These are phyloP conservation scores for Magallana nippona DNA, from an alignment of 2,888 invertebrate genomes.

Conservation along the genomic window DNA sequence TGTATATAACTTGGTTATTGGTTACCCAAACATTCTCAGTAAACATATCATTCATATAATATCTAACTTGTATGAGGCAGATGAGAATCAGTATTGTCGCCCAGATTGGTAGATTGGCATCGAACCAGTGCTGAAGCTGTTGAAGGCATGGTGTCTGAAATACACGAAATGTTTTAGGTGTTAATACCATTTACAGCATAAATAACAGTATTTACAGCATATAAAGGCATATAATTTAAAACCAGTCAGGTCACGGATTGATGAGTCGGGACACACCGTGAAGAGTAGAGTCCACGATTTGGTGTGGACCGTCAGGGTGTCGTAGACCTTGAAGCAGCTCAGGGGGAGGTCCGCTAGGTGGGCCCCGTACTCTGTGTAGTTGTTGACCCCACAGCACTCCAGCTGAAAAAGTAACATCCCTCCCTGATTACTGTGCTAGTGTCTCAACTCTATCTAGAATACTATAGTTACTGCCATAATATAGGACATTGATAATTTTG, in stretches of 20 bases:
- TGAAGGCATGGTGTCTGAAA: conserved; percentile 47
- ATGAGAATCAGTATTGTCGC: conserved; percentile 41
- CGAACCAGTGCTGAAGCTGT: conserved; percentile 47
- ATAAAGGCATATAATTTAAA: background rate
- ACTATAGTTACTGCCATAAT: background rate
- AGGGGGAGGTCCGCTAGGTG: conserved; percentile 35
- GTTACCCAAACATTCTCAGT: too few species aligned
- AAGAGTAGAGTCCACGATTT: conserved; percentile 42
- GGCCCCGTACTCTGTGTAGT: conserved; percentile 45
- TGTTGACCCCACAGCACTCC: conserved; percentile 49
- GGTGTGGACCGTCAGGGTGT: conserved; percentile 36
- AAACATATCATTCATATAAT: background rate
- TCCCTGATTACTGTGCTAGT: too few species aligned
- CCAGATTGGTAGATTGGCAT: conserved; percentile 48
- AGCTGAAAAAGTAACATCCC: conserved; percentile 34
- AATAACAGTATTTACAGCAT: background rate
- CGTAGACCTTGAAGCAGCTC: conserved; percentile 49
- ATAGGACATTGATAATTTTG: too few species aligned
- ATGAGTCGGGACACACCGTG: conserved; percentile 1
- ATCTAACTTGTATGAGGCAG: conserved; percentile 47
- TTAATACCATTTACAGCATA: too few species aligned
- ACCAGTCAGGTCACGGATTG: background rate
- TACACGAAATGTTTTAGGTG: too few species aligned
- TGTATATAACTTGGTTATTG: too few species aligned
- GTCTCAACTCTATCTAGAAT: background rate